Base-by-base conservation (phyloP, 1,140 invertebrate species). In the Sminthurides bifidus region DNA sequence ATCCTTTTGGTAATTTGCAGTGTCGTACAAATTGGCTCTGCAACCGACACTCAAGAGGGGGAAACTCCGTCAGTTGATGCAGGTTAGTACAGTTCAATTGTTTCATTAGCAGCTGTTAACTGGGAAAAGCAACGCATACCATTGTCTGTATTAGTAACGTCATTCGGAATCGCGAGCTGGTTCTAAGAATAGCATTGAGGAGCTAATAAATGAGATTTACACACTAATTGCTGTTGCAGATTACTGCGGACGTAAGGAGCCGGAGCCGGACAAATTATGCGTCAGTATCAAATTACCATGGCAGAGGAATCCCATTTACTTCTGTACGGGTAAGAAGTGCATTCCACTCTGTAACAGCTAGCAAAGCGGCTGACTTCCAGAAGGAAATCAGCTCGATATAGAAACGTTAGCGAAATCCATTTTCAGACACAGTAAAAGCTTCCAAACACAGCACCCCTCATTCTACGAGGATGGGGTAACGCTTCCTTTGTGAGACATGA, bases 291-390 rank as follows among this genome's bases (percentile, higher is more conserved):
- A 56, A 23, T 44, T 64, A 5, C 62, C 62, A 14, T 64, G 62
- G 62, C 55, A 64, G 33, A 19, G n/a, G 21, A 49, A 55, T 8
- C 62, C 62, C 17, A 60, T 64, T 19, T 64, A 64, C 52, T 60
- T 60, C 37, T 64, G 62, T 26, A 58, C 52, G 12, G 59, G 59
- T 61, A 44, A 54, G 19, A 21, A 14, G 41, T 43, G 8, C 41
- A 10, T 23, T 8, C 41, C 33, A n/a, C 33, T 35, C 8, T 35
- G 33, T n/a, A n/a, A 35, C 10, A 10, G 33, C 10, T 35, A n/a
- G n/a, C 10, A 35, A 35, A 10, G n/a, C n/a, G n/a, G 10, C 33
- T 35, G 33, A 35, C n/a, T n/a, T n/a, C n/a, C n/a, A n/a, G n/a
- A n/a, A n/a, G n/a, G n/a, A n/a, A n/a, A n/a, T n/a, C n/a, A n/a